Conservation (phyloP, 2,797 vertebrate genomes). For the Poecilia wingei region DNA sequence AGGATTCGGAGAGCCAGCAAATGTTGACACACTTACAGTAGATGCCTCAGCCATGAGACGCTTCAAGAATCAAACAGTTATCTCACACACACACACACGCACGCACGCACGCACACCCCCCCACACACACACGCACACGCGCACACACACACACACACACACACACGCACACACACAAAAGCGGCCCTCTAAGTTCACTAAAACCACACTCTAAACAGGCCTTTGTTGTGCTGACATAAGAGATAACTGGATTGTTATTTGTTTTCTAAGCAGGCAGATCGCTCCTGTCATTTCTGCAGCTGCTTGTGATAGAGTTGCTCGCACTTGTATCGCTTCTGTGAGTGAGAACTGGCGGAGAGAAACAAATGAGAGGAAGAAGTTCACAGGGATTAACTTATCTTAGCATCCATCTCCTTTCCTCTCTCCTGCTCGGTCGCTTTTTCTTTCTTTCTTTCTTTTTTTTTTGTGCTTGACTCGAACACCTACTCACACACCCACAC, state of each 20-base stretch:
- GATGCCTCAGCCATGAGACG: conserved; percentile 75
- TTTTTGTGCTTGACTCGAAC: conserved; percentile 63
- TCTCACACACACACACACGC: conserved; percentile 55
- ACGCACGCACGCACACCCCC: no score
- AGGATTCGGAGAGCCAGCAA: conserved; percentile 74
- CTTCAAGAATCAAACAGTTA: conserved; percentile 78
- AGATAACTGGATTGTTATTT: conserved; percentile 81
- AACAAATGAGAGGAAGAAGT: conserved; percentile 78
- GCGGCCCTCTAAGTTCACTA: conserved; percentile 80
- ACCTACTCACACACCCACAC: conserved; percentile 72
- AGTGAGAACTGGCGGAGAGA: conserved; percentile 72
- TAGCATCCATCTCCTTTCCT: conserved; percentile 71
- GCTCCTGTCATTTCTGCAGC: conserved; percentile 73
- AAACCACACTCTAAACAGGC: conserved; percentile 78
- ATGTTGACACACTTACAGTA: conserved; percentile 80
- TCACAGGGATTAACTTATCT: conserved; percentile 77
- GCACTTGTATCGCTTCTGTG: conserved; percentile 58
- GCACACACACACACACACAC: conserved; percentile 11
- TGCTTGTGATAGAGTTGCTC: conserved; percentile 71
- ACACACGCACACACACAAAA: conserved; percentile 66
- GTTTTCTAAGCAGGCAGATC: conserved; percentile 78
- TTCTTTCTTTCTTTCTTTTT: conserved; percentile 45
- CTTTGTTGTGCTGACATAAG: conserved; percentile 82
- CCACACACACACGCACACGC: no score
- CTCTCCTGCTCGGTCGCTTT: conserved; percentile 59